Evolutionary conservation across 2,888 invertebrate species (phyloP), one percentile per base, ranked within the genome.

Genomic region (Vesta saturnalis): DNA sequence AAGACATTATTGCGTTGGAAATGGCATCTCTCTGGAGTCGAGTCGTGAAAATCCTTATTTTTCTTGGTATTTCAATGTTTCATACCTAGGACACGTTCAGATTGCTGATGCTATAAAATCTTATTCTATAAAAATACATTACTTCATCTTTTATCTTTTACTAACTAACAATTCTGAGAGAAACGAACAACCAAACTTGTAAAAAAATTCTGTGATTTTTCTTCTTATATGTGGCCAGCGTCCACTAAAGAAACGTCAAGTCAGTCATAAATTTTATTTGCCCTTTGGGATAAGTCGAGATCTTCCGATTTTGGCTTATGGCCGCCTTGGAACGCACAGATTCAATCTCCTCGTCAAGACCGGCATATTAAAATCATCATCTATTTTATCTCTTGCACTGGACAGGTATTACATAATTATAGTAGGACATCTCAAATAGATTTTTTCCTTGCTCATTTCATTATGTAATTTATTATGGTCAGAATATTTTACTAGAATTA

Each of bases 201-300:
- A 30, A 47, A 60, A 64, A 64, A 69, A 47, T 69, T 56, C 60
- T 15, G 65, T 60, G 62, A 68, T 62, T 67, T 67, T 58, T 22
- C 49, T 72, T 57, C 62, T 63, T 75, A 77, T 77, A 75, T 74
- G 77, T 74, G 74, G 72, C 74, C 73, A 74, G 72, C 75, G 78
- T 79, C 75, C 79, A 75, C 77, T 78, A 77, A 69, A 79, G 82
- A 83, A 84, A 82, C 83, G 85, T 85, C 83, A 85, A 85, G 84
- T 84, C 83, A 84, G 85, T 85, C 83, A 85, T 87, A 87, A 86
- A 87, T 87, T 87, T 85, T 85, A 85, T 85, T 82, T 83, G 84
- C 83, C 86, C 85, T 79, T 74, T 73, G 83, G 82, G 85, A 81
- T 71, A 76, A 73, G 76, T 78, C 71, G 73, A 72, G 67, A 74